Evolutionary conservation across 2,113 vertebrate genomes (phyloP).

Genomic region (Grus americana): DNA sequence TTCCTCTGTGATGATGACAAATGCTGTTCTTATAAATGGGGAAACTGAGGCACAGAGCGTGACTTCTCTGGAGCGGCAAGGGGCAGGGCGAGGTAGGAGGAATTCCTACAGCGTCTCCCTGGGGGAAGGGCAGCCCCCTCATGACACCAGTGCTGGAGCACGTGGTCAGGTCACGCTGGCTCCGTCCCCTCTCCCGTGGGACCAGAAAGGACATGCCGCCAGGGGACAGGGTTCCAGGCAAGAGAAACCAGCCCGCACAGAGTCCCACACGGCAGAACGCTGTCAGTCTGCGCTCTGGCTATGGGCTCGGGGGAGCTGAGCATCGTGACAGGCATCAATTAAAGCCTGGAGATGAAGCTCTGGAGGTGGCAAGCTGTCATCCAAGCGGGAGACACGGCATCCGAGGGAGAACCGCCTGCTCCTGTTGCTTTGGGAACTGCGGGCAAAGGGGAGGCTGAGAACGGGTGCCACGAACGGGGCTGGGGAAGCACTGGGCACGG

Average conservation of each 20-base stretch:
- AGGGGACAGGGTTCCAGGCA: background rate
- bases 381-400: background rate
- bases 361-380: conserved; percentile 48
- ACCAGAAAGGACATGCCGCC: background rate
- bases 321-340: conserved; percentile 29
- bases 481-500: background rate
- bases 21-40: background rate
- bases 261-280: fast-evolving
- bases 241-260: fast-evolving
- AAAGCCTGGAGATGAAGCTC: background rate
- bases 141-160: background rate
- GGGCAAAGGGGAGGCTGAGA: background rate
- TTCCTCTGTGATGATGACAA: background rate
- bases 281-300: background rate
- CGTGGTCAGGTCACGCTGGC: fast-evolving
- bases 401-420: background rate
- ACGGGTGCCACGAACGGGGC: fast-evolving
- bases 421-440: background rate
- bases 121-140: background rate
- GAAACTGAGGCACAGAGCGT: background rate
- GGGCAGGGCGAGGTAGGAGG: background rate
- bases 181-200: background rate
- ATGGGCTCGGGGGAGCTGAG: background rate
- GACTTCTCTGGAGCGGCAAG: background rate
- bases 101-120: background rate